phyloP scores from a whole-genome alignment of 2,797 vertebrate species.

The Borostomias antarcticus region DNA sequence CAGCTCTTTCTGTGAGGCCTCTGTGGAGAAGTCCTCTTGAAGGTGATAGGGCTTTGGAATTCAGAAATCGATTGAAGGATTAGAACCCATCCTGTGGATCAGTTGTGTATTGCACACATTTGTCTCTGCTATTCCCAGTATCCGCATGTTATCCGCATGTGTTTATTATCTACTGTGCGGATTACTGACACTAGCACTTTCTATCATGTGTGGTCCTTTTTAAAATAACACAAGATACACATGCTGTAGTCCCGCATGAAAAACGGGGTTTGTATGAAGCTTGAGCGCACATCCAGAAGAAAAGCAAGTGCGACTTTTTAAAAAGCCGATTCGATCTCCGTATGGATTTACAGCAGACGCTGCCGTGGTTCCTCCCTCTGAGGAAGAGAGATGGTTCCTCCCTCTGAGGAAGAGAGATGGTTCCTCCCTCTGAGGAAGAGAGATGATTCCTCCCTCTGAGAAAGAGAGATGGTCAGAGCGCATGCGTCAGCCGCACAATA shows the following conservation, averaged over 20 bases:
- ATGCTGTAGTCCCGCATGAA: slow-evolving; percentile 6
- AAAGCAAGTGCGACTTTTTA: slow-evolving; percentile 55
- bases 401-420: slow-evolving; percentile 63
- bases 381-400: slow-evolving; percentile 58
- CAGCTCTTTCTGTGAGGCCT: slow-evolving; percentile 22
- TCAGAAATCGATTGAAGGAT: slow-evolving; percentile 26
- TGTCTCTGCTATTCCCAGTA: too few species aligned
- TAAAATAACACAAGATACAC: slow-evolving; percentile 22
- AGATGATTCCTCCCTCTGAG: slow-evolving; percentile 60
- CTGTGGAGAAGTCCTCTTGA: slow-evolving; percentile 12
- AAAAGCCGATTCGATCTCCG: slow-evolving; percentile 47
- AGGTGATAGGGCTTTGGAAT: background rate
- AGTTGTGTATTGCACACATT: too few species aligned
- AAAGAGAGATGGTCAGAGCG: slow-evolving; percentile 50
- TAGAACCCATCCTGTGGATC: too few species aligned
- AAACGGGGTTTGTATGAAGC: slow-evolving; percentile 22
- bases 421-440: slow-evolving; percentile 62
- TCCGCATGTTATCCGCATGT: too few species aligned
- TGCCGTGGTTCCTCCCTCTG: slow-evolving; percentile 56
- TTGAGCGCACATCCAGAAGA: slow-evolving; percentile 26
- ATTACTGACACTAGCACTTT: slow-evolving; percentile 12
- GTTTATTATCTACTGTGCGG: slow-evolving; percentile 49
- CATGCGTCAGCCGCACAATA: slow-evolving; percentile 44
- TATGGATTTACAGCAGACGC: slow-evolving; percentile 67
- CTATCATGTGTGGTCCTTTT: slow-evolving; percentile 13